Evolutionary conservation across 2,113 vertebrate genomes (phyloP).

Genomic region (Cyanoramphus novaezelandiae): DNA sequence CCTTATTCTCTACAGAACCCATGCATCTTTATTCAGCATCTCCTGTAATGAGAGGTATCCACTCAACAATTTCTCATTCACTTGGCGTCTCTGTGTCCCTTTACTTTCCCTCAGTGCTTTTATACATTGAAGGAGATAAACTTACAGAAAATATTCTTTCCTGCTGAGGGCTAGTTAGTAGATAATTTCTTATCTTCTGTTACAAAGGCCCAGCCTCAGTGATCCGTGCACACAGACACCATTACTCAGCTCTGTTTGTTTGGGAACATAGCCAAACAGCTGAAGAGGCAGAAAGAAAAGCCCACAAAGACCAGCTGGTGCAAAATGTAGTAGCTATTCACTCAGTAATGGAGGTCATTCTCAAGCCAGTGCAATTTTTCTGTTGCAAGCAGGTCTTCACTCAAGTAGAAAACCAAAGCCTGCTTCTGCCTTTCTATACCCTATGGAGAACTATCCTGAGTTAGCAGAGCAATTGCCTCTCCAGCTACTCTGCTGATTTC

Average conservation of each 20-base stretch:
- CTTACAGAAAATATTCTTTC: neutral
- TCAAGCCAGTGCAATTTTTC: neutral
- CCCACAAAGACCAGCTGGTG: neutral
- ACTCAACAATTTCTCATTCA: neutral
- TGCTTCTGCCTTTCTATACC: neutral
- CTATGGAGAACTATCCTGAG: neutral
- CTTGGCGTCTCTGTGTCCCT: neutral
- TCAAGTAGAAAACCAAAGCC: neutral
- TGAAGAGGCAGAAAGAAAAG: slow-evolving; percentile 19
- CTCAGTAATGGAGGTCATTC: neutral
- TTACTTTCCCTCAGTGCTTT: neutral
- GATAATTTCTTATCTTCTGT: neutral
- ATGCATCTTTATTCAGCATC: neutral
- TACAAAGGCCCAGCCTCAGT: neutral
- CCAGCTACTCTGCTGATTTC: neutral
- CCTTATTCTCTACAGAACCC: neutral
- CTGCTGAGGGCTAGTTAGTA: neutral
- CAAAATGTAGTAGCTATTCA: neutral
- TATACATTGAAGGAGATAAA: neutral
- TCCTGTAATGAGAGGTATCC: neutral
- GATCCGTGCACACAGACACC: neutral
- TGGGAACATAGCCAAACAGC: slow-evolving; percentile 16
- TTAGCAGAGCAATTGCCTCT: neutral
- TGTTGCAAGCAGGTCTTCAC: neutral
- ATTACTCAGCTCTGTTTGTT: neutral